Base-by-base conservation (phyloP, 35 echinoderm and acorn worm genomes). In the Acanthaster planci region DNA sequence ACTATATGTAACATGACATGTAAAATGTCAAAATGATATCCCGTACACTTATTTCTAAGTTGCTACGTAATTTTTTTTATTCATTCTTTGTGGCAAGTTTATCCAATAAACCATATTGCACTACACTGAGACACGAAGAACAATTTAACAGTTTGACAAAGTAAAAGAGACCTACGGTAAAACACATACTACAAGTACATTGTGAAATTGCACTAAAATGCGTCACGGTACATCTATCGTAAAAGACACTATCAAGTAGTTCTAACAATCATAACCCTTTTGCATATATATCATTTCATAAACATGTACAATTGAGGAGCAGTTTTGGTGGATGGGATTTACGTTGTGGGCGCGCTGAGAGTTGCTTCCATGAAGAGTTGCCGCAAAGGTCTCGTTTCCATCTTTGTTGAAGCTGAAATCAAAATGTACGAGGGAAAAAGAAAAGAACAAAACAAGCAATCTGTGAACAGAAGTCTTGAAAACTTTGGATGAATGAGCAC, bases 11-110 rank as follows among this genome's bases (percentile, higher is more conserved):
- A n/a, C n/a, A n/a, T n/a, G n/a, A n/a, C n/a, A n/a, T n/a, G n/a
- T n/a, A n/a, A n/a, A n/a, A n/a, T n/a, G n/a, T n/a, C n/a, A n/a
- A n/a, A 47, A 47, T 47, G 12, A 47, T 47, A 47, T 12, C 4
- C 42, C 42, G 42, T 12, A 47, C 42, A 47, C 4, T 47, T 47
- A 47, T 47, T 47, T 12, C 42, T 72, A 31, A 72, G 14, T 72
- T 72, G 64, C 64, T 72, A 72, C 64, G 30, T 34, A 72, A 72
- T 72, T 72, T 0, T n/a, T 29, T 72, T 72, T 31, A 72, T 72
- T 72, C 64, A 72, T 72, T 72, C 64, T 72, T 72, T 72, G 30
- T 72, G 64, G 64, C 64, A 72, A 72, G 64, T 72, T 72, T 34
- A 26, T 72, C 64, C 26, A 72, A 60, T 31, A 72, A 72, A 72